Percentiles rank a stretch among this genome's conserved stretches.
Evolutionary conservation across 2,797 vertebrate genomes (phyloP).

Genomic region (Anguilla marmorata): DNA sequence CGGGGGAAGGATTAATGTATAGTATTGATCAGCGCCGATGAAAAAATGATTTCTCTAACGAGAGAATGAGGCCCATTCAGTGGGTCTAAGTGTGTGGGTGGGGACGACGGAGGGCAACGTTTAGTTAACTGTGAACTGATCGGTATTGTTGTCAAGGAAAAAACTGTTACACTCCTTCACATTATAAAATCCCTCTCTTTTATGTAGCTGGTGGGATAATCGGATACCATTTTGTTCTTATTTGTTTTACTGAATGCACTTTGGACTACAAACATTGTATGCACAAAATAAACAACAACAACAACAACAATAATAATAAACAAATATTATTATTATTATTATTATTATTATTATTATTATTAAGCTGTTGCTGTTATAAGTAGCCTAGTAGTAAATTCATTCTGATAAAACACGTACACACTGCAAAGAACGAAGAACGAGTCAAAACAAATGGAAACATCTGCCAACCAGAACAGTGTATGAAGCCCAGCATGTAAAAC

Average conservation of each 20-base stretch:
- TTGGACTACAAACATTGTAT: background rate
- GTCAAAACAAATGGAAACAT: background rate
- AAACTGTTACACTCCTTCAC: background rate
- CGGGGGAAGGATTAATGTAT: slow-evolving; percentile 72
- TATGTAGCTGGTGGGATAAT: background rate
- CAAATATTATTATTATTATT: background rate
- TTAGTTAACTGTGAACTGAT: slow-evolving; percentile 74
- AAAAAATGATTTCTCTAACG: slow-evolving; percentile 75
- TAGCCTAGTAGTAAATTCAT: background rate
- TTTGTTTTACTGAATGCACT: background rate
- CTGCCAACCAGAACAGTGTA: background rate
- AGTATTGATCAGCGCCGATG: slow-evolving; percentile 77
- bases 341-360: background rate
- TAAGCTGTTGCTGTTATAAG: background rate
- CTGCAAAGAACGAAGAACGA: background rate
- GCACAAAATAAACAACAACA: background rate
- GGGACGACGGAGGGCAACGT: slow-evolving; percentile 38
- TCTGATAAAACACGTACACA: background rate
- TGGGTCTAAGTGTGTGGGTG: slow-evolving; percentile 44
- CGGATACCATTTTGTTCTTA: background rate
- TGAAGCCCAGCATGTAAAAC: background rate
- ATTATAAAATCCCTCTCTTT: background rate
- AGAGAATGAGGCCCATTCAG: slow-evolving; percentile 67
- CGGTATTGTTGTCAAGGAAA: slow-evolving; percentile 53
- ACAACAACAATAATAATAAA: background rate